phyloP scores from a whole-genome alignment of 2,113 vertebrate species.

The Synchiropus splendidus region DNA sequence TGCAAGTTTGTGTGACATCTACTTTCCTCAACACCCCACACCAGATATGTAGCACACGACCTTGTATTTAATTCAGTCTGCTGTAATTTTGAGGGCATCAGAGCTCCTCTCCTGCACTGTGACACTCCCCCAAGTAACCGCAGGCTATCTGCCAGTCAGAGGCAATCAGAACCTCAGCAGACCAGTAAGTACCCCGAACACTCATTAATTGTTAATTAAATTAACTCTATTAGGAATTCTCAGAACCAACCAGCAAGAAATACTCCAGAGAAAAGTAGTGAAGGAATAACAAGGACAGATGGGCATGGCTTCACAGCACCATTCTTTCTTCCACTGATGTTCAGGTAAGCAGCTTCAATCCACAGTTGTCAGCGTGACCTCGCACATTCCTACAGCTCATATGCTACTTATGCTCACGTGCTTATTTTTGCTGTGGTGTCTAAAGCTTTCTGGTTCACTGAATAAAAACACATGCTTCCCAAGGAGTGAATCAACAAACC shows the following conservation, averaged over 20 bases:
- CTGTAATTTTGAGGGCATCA: slow-evolving; percentile 48
- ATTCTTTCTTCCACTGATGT: neutral
- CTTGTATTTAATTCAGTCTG: slow-evolving; percentile 59
- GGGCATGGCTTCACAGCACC: slow-evolving; percentile 18
- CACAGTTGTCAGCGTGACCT: too few species aligned
- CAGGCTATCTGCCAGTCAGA: slow-evolving; percentile 50
- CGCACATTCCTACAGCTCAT: too few species aligned
- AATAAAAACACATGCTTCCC: too few species aligned
- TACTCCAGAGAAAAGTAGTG: slow-evolving; percentile 5
- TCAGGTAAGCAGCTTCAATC: too few species aligned
- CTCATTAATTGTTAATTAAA: slow-evolving; percentile 69
- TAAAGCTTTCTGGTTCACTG: too few species aligned
- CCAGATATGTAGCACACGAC: slow-evolving; percentile 52
- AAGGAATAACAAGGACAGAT: neutral
- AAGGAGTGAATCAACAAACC: too few species aligned
- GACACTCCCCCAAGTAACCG: slow-evolving; percentile 11
- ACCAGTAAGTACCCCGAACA: slow-evolving; percentile 64
- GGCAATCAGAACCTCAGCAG: slow-evolving; percentile 56
- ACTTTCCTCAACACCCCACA: neutral
- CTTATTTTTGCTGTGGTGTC: too few species aligned
- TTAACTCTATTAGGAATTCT: slow-evolving; percentile 60
- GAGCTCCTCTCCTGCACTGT: slow-evolving; percentile 13
- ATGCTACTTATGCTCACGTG: too few species aligned
- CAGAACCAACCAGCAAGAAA: slow-evolving; percentile 26
- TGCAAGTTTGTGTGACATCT: too few species aligned